phyloP scores from a whole-genome alignment of 2,797 vertebrate species.

The Enteromius afrohamiltoni region DNA sequence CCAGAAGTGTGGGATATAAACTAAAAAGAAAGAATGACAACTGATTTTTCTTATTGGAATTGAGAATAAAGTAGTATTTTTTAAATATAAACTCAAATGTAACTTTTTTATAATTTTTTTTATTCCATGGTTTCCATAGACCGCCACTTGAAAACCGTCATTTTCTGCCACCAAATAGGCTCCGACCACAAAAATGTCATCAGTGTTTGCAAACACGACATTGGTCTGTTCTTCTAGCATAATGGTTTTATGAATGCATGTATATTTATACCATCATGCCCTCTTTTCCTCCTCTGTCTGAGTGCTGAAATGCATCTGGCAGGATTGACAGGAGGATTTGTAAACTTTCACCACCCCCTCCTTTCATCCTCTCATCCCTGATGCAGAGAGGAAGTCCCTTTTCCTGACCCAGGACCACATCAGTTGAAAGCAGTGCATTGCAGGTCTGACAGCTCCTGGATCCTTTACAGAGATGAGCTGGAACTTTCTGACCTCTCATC shows the following conservation, averaged over 20 bases:
- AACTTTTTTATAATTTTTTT: too few species aligned
- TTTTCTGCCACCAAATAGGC: too few species aligned
- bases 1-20: too few species aligned
- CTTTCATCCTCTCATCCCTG: conserved; percentile 31
- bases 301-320: conserved; percentile 15
- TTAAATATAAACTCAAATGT: too few species aligned
- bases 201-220: too few species aligned
- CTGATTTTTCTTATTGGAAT: too few species aligned
- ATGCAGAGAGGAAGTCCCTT: conserved; percentile 26
- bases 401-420: conserved; percentile 46
- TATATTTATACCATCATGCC: not conserved
- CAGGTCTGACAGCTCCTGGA: conserved; percentile 67
- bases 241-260: not conserved
- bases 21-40: too few species aligned
- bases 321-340: conserved; percentile 28
- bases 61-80: too few species aligned
- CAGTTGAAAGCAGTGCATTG: conserved; percentile 15
- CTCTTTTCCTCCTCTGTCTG: conserved; percentile 33
- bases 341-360: not conserved
- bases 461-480: conserved; percentile 60
- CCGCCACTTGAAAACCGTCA: too few species aligned
- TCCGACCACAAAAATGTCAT: too few species aligned
- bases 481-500: conserved; percentile 62
- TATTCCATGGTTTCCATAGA: too few species aligned
- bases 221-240: too few species aligned